phyloP scores from a whole-genome alignment of 1,140 invertebrate species.

The Diorhabda carinulata region DNA sequence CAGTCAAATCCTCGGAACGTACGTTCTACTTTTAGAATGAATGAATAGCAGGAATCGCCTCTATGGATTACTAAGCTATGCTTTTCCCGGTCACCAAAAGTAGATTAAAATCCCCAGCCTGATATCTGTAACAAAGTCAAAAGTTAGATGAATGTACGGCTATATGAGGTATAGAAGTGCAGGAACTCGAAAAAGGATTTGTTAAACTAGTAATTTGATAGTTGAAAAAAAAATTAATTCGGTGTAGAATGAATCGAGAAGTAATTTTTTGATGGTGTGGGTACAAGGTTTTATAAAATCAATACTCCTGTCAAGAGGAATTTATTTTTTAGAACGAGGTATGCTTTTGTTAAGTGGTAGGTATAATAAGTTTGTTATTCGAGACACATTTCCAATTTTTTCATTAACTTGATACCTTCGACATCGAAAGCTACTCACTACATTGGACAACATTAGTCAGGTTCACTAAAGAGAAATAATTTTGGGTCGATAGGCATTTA shows the following conservation, averaged over 20 bases:
- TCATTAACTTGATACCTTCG: no score
- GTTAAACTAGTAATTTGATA: background rate
- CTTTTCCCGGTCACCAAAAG: constrained; percentile 8
- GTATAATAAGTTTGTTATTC: no score
- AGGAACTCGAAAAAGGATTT: background rate
- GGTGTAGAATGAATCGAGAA: background rate
- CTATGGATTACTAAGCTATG: constrained; percentile 1
- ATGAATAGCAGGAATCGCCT: background rate
- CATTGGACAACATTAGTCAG: no score
- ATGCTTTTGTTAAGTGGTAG: no score
- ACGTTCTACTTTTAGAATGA: background rate
- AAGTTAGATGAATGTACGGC: background rate
- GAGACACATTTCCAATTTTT: no score
- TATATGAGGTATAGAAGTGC: background rate
- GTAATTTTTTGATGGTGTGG: background rate
- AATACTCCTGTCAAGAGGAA: background rate
- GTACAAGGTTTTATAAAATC: background rate
- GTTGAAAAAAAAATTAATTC: background rate
- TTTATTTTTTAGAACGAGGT: background rate
- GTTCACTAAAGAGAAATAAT: no score
- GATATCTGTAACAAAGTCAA: background rate
- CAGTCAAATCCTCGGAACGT: no score
- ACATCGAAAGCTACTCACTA: no score
- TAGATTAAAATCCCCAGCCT: constrained; percentile 4
- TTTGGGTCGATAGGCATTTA: no score